Evolutionary conservation across 2,888 invertebrate species (phyloP).

Genomic region (Melanotus villosus): DNA sequence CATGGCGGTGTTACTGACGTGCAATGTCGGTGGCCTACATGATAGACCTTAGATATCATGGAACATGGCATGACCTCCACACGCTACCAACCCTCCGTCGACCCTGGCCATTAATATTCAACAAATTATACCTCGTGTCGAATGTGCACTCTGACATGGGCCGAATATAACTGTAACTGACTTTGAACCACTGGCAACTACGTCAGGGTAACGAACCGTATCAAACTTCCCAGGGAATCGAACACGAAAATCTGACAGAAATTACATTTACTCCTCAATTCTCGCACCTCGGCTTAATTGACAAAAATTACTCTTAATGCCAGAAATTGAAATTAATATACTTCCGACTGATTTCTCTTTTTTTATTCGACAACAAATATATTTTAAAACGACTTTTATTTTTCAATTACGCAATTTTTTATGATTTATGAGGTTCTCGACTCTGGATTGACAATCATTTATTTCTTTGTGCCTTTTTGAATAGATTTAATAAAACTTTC

Average conservation of each 20-base stretch:
- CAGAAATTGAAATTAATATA: too few species aligned
- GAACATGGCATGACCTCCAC: slow-evolving; percentile 35
- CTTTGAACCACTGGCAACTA: slow-evolving; percentile 19
- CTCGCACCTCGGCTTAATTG: not conserved
- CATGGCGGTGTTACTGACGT: slow-evolving; percentile 33
- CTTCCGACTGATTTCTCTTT: too few species aligned
- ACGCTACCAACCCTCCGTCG: slow-evolving; percentile 39
- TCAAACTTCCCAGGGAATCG: not conserved
- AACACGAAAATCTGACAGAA: not conserved
- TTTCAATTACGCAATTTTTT: too few species aligned
- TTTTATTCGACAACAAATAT: too few species aligned
- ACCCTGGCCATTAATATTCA: slow-evolving; percentile 44
- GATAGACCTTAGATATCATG: slow-evolving; percentile 30
- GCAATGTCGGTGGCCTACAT: slow-evolving; percentile 33
- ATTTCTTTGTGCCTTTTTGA: too few species aligned
- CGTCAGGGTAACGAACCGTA: slow-evolving; percentile 25
- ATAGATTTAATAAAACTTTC: too few species aligned
- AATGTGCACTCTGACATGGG: slow-evolving; percentile 40
- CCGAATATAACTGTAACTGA: slow-evolving; percentile 27
- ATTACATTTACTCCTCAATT: not conserved
- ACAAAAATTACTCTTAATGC: too few species aligned
- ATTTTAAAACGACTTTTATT: too few species aligned
- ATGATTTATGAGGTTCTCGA: too few species aligned
- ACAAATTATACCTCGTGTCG: slow-evolving; percentile 44
- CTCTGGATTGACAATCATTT: too few species aligned